Conservation (phyloP, 2,888 invertebrate genomes). For the Brachypalpus laphriformis region DNA sequence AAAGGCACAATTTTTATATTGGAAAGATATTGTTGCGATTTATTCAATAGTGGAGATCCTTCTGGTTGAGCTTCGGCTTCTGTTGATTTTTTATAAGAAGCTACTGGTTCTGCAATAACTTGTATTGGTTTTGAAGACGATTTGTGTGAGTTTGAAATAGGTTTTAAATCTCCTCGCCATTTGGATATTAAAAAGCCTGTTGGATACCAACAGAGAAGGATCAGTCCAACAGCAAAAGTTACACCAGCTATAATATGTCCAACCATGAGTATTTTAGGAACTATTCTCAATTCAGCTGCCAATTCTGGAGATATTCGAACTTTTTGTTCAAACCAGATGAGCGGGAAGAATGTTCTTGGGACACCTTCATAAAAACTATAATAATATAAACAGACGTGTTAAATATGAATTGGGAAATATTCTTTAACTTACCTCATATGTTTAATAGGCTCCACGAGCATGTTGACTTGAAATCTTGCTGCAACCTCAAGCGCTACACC, state of each 20-base stretch:
- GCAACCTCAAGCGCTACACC: conserved; percentile 90
- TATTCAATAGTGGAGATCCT: conserved; percentile 68
- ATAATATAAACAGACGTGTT: conserved; percentile 53
- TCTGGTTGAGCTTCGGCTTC: conserved; percentile 66
- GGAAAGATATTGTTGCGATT: conserved; percentile 22
- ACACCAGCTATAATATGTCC: conserved; percentile 84
- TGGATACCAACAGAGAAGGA: conserved; percentile 81
- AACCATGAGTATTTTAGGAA: conserved; percentile 84
- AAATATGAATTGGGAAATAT: not conserved
- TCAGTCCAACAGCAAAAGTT: conserved; percentile 82
- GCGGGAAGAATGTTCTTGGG: conserved; percentile 88
- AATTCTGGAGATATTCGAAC: conserved; percentile 85
- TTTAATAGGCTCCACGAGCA: conserved; percentile 87
- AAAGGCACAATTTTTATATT: conserved; percentile 50
- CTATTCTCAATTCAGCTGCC: conserved; percentile 84
- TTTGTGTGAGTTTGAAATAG: conserved; percentile 20
- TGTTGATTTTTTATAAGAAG: conserved; percentile 50
- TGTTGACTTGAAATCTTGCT: conserved; percentile 91
- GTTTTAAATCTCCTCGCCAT: conserved; percentile 53
- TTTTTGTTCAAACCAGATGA: conserved; percentile 91
- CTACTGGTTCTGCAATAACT: not conserved
- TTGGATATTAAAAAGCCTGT: conserved; percentile 52
- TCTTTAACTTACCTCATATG: conserved; percentile 85
- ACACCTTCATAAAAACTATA: conserved; percentile 87
- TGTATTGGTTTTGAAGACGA: conserved; percentile 16